Conservation (phyloP, 2,888 invertebrate genomes). For the Eupithecia dodoneata region DNA sequence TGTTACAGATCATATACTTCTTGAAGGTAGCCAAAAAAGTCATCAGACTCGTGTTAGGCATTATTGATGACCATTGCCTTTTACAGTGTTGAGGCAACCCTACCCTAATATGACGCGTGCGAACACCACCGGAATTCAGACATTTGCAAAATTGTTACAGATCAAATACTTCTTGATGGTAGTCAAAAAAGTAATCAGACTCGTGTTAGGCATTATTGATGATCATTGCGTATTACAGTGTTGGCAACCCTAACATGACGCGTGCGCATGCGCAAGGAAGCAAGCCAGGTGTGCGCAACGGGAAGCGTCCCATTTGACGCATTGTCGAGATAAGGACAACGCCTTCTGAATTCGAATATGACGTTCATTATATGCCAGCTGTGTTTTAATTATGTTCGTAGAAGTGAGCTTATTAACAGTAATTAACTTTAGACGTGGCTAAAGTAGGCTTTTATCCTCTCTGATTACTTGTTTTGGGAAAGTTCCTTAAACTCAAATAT, state of each 20-base stretch:
- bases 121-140: slow-evolving; percentile 11
- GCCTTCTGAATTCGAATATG: slow-evolving; percentile 55
- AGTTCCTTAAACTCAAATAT: not conserved
- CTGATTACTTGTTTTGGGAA: not conserved
- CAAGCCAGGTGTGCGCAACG: slow-evolving; percentile 58
- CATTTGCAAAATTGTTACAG: no score
- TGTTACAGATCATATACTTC: not conserved
- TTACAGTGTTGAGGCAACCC: slow-evolving; percentile 41
- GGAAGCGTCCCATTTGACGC: slow-evolving; percentile 39
- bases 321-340: slow-evolving; percentile 54
- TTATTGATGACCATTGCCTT: slow-evolving; percentile 1
- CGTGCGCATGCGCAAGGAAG: slow-evolving; percentile 46
- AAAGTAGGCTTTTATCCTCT: not conserved
- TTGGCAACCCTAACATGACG: slow-evolving; percentile 47
- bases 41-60: not conserved
- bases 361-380: slow-evolving; percentile 33
- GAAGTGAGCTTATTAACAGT: not conserved
- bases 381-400: not conserved
- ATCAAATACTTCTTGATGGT: no score
- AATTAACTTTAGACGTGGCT: not conserved
- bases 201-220: not conserved
- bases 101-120: slow-evolving; percentile 46
- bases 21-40: not conserved
- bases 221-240: slow-evolving; percentile 7
- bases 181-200: no score